A percentile compares a stretch with the other conserved stretches of the same genome.
Evolutionary conservation across 2,797 vertebrate genomes (phyloP).

Genomic region (Chromobotia macracanthus): DNA sequence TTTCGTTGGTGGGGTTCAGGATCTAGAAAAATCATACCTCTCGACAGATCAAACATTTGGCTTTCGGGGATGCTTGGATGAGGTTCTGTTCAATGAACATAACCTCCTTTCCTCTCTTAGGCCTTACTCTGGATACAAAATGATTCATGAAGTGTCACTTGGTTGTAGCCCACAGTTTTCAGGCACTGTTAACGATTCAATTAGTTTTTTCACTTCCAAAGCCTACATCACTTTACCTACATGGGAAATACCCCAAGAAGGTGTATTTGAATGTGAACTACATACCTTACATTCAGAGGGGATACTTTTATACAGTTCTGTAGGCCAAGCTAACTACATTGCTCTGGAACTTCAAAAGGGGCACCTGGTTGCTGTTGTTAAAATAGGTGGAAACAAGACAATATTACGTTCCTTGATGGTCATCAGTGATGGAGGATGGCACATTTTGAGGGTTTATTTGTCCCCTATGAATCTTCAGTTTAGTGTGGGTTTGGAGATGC

Average conservation of each 20-base stretch:
- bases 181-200: slow-evolving; percentile 79
- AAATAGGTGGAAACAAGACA: slow-evolving; percentile 70
- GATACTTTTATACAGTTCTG: slow-evolving; percentile 83
- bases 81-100: slow-evolving; percentile 83
- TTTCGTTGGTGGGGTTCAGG: slow-evolving; percentile 77
- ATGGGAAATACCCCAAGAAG: slow-evolving; percentile 76
- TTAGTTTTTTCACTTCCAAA: slow-evolving; percentile 89
- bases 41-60: slow-evolving; percentile 44
- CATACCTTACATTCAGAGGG: slow-evolving; percentile 76
- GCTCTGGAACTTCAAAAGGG: slow-evolving; percentile 83
- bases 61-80: slow-evolving; percentile 86
- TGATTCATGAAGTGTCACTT: slow-evolving; percentile 81
- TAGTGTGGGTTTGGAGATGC: slow-evolving; percentile 77
- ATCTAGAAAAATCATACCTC: slow-evolving; percentile 75
- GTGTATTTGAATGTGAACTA: slow-evolving; percentile 79
- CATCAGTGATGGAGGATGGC: slow-evolving; percentile 81
- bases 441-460: slow-evolving; percentile 78
- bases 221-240: slow-evolving; percentile 82
- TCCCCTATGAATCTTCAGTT: slow-evolving; percentile 76
- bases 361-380: slow-evolving; percentile 76
- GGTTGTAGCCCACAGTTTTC: slow-evolving; percentile 89
- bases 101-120: slow-evolving; percentile 82
- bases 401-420: slow-evolving; percentile 74
- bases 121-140: slow-evolving; percentile 82
- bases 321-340: slow-evolving; percentile 78